phyloP scores from a whole-genome alignment of 2,113 vertebrate species.

The Conger conger region DNA sequence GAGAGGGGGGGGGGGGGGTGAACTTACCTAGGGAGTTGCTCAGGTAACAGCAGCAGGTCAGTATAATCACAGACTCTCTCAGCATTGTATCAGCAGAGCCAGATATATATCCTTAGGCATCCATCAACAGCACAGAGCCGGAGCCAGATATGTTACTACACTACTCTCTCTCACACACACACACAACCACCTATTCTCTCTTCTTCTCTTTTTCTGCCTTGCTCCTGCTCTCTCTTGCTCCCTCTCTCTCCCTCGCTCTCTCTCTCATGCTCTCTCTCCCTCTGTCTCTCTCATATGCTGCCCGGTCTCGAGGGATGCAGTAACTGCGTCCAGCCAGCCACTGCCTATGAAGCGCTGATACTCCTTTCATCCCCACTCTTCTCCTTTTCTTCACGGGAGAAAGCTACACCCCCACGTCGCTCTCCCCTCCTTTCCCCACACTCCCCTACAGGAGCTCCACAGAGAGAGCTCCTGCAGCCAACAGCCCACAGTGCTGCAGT shows the following conservation, averaged over 20 bases:
- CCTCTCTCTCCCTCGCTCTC: slow-evolving; percentile 23
- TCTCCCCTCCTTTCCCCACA: slow-evolving; percentile 20
- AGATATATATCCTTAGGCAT: slow-evolving; percentile 36
- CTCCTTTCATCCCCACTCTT: neutral
- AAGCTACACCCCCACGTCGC: slow-evolving; percentile 39
- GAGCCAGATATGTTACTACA: neutral
- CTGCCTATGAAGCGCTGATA: neutral
- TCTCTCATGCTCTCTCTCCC: slow-evolving; percentile 20
- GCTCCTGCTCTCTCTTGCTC: slow-evolving; percentile 22
- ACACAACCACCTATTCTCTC: neutral
- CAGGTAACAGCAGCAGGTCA: slow-evolving; percentile 61
- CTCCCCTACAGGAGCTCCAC: slow-evolving; percentile 32
- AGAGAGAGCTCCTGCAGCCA: slow-evolving; percentile 22
- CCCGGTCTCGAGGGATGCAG: neutral
- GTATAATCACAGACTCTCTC: slow-evolving; percentile 52
- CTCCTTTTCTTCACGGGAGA: slow-evolving; percentile 27
- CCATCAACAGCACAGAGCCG: slow-evolving; percentile 36
- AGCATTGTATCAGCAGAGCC: slow-evolving; percentile 60
- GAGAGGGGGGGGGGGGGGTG: neutral
- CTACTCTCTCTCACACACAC: neutral
- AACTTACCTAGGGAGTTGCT: slow-evolving; percentile 67
- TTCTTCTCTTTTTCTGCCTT: slow-evolving; percentile 8
- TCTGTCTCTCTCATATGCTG: neutral
- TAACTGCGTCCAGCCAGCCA: too few relatives aligned
- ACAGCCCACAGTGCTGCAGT: neutral